Evolutionary conservation across 2,888 invertebrate species (phyloP).

Genomic region (Phoenoteleia sp.): DNA sequence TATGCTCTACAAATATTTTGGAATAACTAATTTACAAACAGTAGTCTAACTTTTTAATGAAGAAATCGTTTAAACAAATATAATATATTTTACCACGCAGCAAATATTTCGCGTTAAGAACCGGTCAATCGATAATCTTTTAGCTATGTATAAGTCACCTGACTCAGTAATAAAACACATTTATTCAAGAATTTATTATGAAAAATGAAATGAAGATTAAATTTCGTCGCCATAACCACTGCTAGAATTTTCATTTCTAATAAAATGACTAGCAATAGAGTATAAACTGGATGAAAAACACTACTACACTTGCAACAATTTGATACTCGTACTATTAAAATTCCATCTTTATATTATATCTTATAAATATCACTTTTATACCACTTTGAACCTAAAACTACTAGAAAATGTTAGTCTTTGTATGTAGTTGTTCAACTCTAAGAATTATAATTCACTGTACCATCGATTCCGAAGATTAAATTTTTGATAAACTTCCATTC

Average conservation of each 20-base stretch:
- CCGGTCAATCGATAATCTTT: no score
- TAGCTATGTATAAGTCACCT: no score
- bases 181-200: constrained; percentile 9
- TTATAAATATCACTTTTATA: constrained; percentile 41
- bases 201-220: constrained; percentile 28
- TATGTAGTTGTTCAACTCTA: constrained; percentile 13
- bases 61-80: not conserved
- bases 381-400: constrained; percentile 8
- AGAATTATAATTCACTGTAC: constrained; percentile 20
- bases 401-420: constrained; percentile 7
- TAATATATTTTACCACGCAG: no score
- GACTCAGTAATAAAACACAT: not conserved
- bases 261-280: not conserved
- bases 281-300: not conserved
- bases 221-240: not conserved
- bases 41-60: no score
- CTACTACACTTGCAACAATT: not conserved
- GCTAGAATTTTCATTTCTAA: not conserved
- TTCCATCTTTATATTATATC: constrained; percentile 3
- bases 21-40: no score
- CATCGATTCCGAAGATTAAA: not conserved
- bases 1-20: no score
- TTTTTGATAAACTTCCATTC: constrained; percentile 40
- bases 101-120: no score
- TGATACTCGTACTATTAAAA: not conserved